Evolutionary conservation across 2,113 vertebrate genomes (phyloP).

Genomic region (Ploceus nigricollis): DNA sequence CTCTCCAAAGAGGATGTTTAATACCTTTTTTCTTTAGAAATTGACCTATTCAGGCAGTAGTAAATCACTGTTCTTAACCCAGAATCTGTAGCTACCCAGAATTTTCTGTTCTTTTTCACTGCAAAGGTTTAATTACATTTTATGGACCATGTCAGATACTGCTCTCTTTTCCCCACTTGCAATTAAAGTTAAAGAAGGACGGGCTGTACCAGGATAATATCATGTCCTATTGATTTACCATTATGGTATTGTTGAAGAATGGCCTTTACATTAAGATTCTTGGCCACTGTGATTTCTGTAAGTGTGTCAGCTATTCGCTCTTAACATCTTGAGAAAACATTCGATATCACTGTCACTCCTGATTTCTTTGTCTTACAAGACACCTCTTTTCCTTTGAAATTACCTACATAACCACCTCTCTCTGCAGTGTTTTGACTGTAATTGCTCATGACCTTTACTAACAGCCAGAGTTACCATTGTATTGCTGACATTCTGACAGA

Average conservation of each 20-base stretch:
- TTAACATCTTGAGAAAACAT: neutral
- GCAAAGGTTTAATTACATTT: neutral
- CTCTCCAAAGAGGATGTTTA: neutral
- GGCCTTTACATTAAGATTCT: neutral
- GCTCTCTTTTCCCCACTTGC: neutral
- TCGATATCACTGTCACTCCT: neutral
- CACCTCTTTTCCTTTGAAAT: neutral
- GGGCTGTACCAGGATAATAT: neutral
- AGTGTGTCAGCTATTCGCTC: neutral
- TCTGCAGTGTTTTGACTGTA: neutral
- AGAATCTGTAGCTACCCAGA: neutral
- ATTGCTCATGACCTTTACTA: neutral
- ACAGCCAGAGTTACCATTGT: neutral
- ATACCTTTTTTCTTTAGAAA: neutral
- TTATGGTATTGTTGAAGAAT: neutral
- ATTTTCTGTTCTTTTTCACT: neutral
- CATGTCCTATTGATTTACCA: neutral
- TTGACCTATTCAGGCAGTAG: neutral
- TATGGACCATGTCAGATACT: neutral
- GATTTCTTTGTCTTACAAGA: neutral
- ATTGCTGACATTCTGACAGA: neutral
- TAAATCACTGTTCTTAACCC: neutral
- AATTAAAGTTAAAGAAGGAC: neutral
- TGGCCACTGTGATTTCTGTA: neutral
- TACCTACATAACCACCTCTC: neutral